A percentile compares a stretch with the other conserved stretches of the same genome.
Conservation (phyloP, 2,113 vertebrate species). For the Sturnira hondurensis region DNA sequence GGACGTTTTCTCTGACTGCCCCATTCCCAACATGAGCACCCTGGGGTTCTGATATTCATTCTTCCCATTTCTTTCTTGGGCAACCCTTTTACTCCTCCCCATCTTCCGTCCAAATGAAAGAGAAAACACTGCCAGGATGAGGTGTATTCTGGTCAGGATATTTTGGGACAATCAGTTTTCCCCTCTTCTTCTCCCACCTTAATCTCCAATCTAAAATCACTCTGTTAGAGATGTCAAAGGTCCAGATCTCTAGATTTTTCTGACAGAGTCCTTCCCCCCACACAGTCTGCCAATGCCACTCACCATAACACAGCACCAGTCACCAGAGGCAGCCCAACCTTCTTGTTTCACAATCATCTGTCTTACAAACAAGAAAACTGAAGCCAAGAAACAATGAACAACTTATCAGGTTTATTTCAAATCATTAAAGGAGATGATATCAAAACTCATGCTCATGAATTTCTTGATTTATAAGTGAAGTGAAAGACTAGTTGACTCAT, state of each 20-base stretch:
- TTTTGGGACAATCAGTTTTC: not conserved
- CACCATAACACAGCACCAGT: not conserved
- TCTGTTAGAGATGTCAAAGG: not conserved
- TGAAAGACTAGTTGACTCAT: conserved; percentile 32
- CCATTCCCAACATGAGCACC: not conserved
- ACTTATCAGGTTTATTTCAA: conserved; percentile 29
- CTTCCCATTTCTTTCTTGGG: not conserved
- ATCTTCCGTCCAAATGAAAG: not conserved
- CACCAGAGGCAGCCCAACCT: not conserved
- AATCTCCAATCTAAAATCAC: not conserved
- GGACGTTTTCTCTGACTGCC: not conserved
- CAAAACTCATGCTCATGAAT: not conserved
- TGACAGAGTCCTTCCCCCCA: not conserved
- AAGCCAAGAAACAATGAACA: conserved; percentile 19
- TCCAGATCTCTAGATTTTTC: not conserved
- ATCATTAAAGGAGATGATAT: conserved; percentile 15
- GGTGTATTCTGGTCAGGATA: not conserved
- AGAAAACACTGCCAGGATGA: not conserved
- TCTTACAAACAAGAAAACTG: conserved; percentile 33
- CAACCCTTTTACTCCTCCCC: not conserved
- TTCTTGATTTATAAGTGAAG: conserved; percentile 35
- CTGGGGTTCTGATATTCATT: not conserved
- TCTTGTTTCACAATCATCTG: conserved; percentile 41
- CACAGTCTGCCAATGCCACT: not conserved
- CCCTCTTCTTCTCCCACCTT: not conserved